phyloP scores from a whole-genome alignment of 2,113 vertebrate genomes.

The Ophiodon elongatus region DNA sequence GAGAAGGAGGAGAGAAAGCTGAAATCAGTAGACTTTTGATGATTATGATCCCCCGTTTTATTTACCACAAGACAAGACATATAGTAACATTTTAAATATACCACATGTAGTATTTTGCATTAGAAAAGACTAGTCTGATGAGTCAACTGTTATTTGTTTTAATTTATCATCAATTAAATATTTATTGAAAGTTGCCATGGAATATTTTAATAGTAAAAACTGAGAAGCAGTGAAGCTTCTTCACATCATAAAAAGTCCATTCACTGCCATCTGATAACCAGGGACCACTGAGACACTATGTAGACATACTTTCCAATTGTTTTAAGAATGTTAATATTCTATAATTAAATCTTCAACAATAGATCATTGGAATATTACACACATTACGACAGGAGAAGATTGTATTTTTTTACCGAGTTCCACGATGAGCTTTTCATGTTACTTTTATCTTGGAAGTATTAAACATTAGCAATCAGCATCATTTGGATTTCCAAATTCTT shows the following conservation, averaged over 20 bases:
- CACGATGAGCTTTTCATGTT: background rate
- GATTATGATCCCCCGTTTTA: background rate
- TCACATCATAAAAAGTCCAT: background rate
- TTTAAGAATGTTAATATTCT: background rate
- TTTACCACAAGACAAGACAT: background rate
- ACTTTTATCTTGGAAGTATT: background rate
- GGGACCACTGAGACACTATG: background rate
- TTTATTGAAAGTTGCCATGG: background rate
- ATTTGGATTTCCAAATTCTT: background rate
- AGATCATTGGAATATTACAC: background rate
- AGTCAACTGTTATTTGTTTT: background rate
- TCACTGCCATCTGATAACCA: background rate
- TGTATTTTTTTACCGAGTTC: background rate
- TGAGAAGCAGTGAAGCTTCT: background rate
- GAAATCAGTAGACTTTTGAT: constrained; percentile 78
- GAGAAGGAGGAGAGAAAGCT: constrained; percentile 82
- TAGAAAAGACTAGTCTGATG: no score
- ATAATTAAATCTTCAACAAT: background rate
- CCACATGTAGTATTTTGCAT: background rate
- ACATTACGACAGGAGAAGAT: background rate
- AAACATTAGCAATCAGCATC: background rate
- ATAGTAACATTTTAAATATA: constrained; percentile 8
- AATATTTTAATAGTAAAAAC: background rate
- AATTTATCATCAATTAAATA: background rate
- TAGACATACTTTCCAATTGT: background rate